phyloP scores from a whole-genome alignment of 2,113 vertebrate species.

The Chaetura pelagica region DNA sequence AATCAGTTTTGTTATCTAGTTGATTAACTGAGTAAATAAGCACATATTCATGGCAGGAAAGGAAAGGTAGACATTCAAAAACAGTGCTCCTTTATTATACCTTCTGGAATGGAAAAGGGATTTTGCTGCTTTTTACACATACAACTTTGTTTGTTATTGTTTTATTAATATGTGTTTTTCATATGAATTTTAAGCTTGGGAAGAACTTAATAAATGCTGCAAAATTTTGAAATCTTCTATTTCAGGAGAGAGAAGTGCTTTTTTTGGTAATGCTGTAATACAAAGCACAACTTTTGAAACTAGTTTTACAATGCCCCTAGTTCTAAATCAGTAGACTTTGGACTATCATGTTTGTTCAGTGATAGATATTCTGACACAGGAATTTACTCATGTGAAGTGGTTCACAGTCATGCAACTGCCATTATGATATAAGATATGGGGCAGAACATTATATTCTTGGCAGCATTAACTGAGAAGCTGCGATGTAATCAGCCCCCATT shows the following conservation, averaged over 20 bases:
- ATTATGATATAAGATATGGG: rapidly evolving
- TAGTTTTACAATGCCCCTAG: not conserved
- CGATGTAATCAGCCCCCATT: not conserved
- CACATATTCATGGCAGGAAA: not conserved
- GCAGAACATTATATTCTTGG: not conserved
- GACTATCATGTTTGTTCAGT: not conserved
- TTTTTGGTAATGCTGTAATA: not conserved
- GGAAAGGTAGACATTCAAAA: not conserved
- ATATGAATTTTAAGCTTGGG: not conserved
- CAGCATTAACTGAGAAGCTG: not conserved
- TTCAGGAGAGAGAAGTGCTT: not conserved
- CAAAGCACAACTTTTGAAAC: not conserved
- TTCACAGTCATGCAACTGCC: not conserved
- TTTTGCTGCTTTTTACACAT: not conserved
- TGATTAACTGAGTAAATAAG: not conserved
- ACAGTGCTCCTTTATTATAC: not conserved
- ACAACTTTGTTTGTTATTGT: not conserved
- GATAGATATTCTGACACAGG: not conserved
- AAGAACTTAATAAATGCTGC: not conserved
- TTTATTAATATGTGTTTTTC: not conserved
- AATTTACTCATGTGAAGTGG: not conserved
- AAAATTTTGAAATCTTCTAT: not conserved
- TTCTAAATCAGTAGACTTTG: not conserved
- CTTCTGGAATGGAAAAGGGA: not conserved
- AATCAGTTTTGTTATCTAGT: not conserved